Conservation (phyloP, 2,888 invertebrate genomes). For the Amorpha juglandis region DNA sequence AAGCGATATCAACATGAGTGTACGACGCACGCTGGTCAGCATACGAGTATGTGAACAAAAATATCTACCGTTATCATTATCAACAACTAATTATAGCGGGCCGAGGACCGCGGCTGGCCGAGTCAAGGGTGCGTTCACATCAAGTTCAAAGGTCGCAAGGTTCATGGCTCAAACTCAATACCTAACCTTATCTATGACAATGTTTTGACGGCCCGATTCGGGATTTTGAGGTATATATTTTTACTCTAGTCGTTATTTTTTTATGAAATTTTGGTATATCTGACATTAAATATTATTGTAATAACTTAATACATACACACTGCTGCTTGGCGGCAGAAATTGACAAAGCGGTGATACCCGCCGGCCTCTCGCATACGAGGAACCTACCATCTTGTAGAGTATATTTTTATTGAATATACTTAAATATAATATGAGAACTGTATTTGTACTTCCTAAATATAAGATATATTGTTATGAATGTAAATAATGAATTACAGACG, state of each 20-base stretch:
- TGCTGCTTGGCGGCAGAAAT: too few relatives aligned
- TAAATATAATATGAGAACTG: too few relatives aligned
- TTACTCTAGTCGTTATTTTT: neutral
- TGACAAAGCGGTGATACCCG: too few relatives aligned
- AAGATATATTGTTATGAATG: neutral
- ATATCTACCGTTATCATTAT: constrained; percentile 64
- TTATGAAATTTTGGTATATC: neutral
- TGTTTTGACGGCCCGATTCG: constrained; percentile 28
- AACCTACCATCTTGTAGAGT: too few relatives aligned
- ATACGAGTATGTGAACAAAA: constrained; percentile 37
- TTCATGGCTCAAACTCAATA: constrained; percentile 62
- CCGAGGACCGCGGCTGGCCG: constrained; percentile 63
- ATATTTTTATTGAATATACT: too few relatives aligned
- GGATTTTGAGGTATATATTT: too few relatives aligned
- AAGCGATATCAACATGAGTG: constrained; percentile 11
- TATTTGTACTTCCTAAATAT: too few relatives aligned
- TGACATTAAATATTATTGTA: too few relatives aligned
- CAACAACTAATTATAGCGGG: constrained; percentile 69
- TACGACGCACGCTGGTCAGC: neutral
- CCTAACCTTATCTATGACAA: constrained; percentile 32
- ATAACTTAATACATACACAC: too few relatives aligned
- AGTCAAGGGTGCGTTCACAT: constrained; percentile 81
- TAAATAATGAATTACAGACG: neutral
- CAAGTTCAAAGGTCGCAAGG: constrained; percentile 79
- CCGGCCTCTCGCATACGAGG: too few relatives aligned